Conservation (phyloP, 2,113 vertebrate genomes). For the Crotalus tigris region DNA sequence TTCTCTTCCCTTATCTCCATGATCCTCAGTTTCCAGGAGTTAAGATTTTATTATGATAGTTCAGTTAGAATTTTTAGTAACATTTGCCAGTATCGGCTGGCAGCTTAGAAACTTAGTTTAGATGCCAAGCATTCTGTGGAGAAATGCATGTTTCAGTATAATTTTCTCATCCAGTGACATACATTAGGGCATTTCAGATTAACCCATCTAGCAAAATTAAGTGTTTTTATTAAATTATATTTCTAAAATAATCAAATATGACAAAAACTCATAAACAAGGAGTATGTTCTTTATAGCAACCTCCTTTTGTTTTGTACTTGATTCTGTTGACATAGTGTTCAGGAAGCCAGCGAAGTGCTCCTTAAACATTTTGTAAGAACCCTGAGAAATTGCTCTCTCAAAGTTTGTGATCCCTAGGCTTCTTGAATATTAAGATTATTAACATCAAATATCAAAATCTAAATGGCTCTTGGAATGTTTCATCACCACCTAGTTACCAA, state of each 20-base stretch:
- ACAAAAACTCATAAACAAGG: neutral
- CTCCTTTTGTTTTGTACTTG: neutral
- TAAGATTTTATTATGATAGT: constrained; percentile 30
- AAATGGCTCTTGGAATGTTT: neutral
- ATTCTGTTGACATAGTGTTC: neutral
- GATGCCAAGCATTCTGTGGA: constrained; percentile 23
- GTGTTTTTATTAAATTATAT: neutral
- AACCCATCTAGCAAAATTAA: neutral
- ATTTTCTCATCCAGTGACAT: neutral
- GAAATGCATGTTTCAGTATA: constrained; percentile 40
- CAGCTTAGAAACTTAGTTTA: constrained; percentile 39
- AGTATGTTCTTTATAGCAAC: neutral
- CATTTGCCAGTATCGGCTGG: constrained; percentile 43
- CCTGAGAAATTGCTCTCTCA: neutral
- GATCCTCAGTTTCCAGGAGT: constrained; percentile 38
- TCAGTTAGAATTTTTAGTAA: constrained; percentile 45
- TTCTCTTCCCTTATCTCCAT: neutral
- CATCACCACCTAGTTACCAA: neutral
- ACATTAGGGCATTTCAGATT: neutral
- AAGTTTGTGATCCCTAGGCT: neutral
- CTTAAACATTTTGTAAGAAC: neutral
- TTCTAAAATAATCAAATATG: neutral
- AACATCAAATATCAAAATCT: neutral
- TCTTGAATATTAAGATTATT: neutral
- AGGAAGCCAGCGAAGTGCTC: neutral